Conservation (phyloP, 2,113 vertebrate genomes). For the Nycticorax nycticorax region DNA sequence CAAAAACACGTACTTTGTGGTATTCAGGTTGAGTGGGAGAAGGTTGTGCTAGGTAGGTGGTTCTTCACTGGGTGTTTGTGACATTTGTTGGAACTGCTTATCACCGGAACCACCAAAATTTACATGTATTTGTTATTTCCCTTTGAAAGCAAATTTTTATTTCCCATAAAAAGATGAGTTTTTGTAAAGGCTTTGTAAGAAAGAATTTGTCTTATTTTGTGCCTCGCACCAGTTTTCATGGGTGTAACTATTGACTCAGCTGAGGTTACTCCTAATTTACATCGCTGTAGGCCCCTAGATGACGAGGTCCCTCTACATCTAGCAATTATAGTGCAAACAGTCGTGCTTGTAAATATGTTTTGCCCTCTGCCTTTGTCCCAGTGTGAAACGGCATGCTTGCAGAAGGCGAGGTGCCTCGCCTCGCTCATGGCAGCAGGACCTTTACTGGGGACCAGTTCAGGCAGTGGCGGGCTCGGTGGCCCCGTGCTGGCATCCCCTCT, state of each 20-base stretch:
- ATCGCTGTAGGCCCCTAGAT: not conserved
- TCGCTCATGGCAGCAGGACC: not conserved
- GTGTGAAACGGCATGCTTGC: not conserved
- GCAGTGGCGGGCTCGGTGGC: not conserved
- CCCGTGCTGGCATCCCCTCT: not conserved
- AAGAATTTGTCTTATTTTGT: not conserved
- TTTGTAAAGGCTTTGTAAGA: conserved; percentile 40
- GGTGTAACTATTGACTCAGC: not conserved
- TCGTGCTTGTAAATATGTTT: conserved; percentile 7
- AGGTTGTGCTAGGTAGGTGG: conserved; percentile 48
- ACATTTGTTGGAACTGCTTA: conserved; percentile 72
- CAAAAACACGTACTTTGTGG: conserved; percentile 46
- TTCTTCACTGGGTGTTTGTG: conserved; percentile 56
- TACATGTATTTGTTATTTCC: conserved; percentile 71
- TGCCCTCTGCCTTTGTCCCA: not conserved
- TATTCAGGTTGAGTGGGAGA: conserved; percentile 63
- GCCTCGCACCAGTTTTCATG: not conserved
- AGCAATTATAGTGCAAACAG: not conserved
- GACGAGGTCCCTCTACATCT: not conserved
- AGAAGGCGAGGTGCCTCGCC: not conserved
- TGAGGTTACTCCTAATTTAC: not conserved
- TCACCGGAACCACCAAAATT: conserved; percentile 67
- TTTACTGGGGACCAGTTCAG: not conserved
- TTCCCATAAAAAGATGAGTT: conserved; percentile 48
- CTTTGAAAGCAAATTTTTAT: conserved; percentile 69